These are phyloP conservation scores for Phaethornis superciliosus DNA, from an alignment of 2,113 vertebrate species.

Conservation along the genomic window DNA sequence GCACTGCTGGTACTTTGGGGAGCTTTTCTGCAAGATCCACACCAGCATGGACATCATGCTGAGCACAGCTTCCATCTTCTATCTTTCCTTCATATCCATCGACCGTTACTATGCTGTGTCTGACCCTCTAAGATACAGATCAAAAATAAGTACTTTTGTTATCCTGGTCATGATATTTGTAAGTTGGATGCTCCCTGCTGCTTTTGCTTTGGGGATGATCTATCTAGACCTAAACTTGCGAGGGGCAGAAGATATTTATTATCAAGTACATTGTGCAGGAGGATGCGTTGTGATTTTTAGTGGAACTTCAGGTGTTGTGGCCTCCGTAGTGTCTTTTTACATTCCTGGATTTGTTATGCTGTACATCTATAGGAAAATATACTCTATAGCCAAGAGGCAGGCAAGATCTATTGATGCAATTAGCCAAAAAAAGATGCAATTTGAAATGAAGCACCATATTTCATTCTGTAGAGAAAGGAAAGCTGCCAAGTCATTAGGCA, in stretches of 20 bases:
- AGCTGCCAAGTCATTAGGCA: conserved; percentile 81
- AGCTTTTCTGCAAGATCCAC: conserved; percentile 83
- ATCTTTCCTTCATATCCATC: conserved; percentile 83
- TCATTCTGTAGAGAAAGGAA: conserved; percentile 76
- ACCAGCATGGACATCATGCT: conserved; percentile 79
- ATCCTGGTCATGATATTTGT: conserved; percentile 76
- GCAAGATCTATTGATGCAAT: conserved; percentile 72
- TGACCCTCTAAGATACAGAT: conserved; percentile 80
- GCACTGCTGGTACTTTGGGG: conserved; percentile 84
- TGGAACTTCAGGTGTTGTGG: conserved; percentile 73
- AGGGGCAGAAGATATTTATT: conserved; percentile 74
- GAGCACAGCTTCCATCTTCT: conserved; percentile 82
- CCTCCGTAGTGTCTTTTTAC: conserved; percentile 80
- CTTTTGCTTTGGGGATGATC: conserved; percentile 82
- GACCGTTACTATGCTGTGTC: conserved; percentile 83
- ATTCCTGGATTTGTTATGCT: conserved; percentile 83
- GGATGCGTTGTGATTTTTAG: conserved; percentile 79
- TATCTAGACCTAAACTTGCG: conserved; percentile 81
- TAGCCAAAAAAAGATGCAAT: conserved; percentile 39
- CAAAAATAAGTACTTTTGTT: conserved; percentile 72
- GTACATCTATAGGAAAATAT: conserved; percentile 81
- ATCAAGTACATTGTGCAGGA: conserved; percentile 67
- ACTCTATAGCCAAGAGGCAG: conserved; percentile 76
- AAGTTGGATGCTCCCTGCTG: conserved; percentile 78
- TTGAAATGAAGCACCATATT: conserved; percentile 48